These are phyloP conservation scores for Diploptera punctata DNA, from an alignment of 2,888 invertebrate species.

Conservation along the genomic window DNA sequence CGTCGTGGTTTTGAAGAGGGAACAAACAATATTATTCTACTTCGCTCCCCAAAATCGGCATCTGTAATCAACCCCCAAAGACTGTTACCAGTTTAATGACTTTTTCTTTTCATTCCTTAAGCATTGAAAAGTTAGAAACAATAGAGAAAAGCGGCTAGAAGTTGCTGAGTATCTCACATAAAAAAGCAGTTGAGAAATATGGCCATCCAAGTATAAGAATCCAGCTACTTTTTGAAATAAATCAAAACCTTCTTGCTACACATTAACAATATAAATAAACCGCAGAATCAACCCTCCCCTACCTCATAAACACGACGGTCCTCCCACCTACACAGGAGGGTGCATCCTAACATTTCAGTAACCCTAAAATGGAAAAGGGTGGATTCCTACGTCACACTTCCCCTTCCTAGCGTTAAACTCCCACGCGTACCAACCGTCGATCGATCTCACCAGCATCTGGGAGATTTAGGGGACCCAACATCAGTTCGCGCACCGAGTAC, in stretches of 20 bases:
- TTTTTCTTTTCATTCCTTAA: too few species aligned
- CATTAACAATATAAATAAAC: background rate
- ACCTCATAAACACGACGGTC: background rate
- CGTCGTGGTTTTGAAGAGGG: too few species aligned
- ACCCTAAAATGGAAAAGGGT: background rate
- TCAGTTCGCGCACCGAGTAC: background rate
- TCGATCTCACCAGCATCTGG: slow-evolving; percentile 8
- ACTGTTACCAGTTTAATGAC: too few species aligned
- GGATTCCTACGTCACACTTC: background rate
- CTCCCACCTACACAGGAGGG: background rate
- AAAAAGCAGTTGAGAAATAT: too few species aligned
- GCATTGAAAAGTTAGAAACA: too few species aligned
- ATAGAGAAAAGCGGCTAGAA: too few species aligned
- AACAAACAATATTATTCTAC: too few species aligned
- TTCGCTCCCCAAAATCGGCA: too few species aligned
- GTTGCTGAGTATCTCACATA: too few species aligned
- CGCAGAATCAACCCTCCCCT: background rate
- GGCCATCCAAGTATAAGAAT: too few species aligned
- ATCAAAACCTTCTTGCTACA: background rate
- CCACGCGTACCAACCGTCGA: slow-evolving; percentile 15
- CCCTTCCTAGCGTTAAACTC: background rate
- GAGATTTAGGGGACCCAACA: slow-evolving; percentile 6
- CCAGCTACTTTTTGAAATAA: background rate
- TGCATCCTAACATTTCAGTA: background rate
- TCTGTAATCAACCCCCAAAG: too few species aligned